phyloP scores from a whole-genome alignment of 2,797 vertebrate species.

The Tolypeutes matacus region DNA sequence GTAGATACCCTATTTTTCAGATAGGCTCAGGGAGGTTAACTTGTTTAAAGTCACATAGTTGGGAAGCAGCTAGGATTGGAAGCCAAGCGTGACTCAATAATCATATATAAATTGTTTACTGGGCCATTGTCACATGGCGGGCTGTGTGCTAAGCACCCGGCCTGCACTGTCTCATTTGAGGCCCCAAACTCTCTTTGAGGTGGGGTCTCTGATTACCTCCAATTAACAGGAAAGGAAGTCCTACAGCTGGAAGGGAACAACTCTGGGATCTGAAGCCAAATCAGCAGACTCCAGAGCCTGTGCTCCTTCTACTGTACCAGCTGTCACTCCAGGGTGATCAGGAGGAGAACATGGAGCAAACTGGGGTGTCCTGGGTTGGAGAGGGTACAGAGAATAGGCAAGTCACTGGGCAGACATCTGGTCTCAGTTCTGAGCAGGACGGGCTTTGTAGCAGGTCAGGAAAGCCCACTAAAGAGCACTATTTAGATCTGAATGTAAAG shows the following conservation, averaged over 20 bases:
- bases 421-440: neutral
- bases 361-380: neutral
- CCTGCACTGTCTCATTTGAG: neutral
- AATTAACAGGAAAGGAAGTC: neutral
- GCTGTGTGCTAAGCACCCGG: neutral
- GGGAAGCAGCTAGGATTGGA: neutral
- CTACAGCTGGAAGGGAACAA: neutral
- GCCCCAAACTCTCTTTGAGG: neutral
- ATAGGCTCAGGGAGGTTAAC: neutral
- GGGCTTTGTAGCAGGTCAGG: neutral
- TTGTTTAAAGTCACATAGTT: neutral
- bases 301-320: neutral
- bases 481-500: neutral
- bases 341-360: neutral
- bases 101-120: rapidly evolving
- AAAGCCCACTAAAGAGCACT: neutral
- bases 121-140: neutral
- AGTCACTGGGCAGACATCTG: neutral
- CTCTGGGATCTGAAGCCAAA: neutral
- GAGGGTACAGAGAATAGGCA: neutral
- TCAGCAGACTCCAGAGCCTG: neutral
- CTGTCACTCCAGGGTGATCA: neutral
- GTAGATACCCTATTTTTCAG: neutral
- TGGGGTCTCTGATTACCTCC: neutral
- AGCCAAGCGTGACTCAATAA: neutral